Base-by-base conservation (phyloP, 2,113 vertebrate species). In the Rhabdornis inornatus region DNA sequence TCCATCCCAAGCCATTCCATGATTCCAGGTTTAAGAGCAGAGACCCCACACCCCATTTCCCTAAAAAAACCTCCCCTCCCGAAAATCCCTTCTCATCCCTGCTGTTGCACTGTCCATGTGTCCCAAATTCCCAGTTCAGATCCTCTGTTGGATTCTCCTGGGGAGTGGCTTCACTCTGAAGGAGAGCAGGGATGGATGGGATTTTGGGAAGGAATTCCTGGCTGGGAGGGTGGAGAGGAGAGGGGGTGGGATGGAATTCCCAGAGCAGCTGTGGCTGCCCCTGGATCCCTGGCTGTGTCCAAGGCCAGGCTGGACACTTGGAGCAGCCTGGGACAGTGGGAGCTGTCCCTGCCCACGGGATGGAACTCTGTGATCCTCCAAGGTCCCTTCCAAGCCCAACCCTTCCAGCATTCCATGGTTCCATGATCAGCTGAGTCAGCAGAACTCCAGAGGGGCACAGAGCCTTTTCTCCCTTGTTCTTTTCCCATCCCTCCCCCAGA, bases 391-490 rank as follows among this genome's bases (percentile, higher is more conserved):
- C 70, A n/a, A 16, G 0, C 53, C 53, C n/a, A 74, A 28, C 23
- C 24, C 2, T 74, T 5, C 70, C 31, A 44, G 20, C 8, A 44
- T 57, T 44, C 40, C 53, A 57, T n/a, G 24, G 35, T 74, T 74
- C 70, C 50, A 52, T 10, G 15, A 23, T 22, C 30, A 4, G 30
- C 53, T 7, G 35, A 28, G 42, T 1, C 11, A 1, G 42, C 64
- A 22, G 2, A 7, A 33, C 44, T 10, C 2, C 0, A n/a, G 30
- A 50, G 20, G 37, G 20, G 2, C 19, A 4, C 31, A 12, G 31
- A 24, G 1, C 37, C 7, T 30, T 60, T 31, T 35, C 13, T 52
- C 15, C 45, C 39, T 13, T 13, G 39, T 40, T 11, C 2, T 52
- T 52, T 28, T 6, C 15, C 50, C 50, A 52, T 52, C 50, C 9